Percentiles rank a stretch among this genome's conserved stretches.
Conservation (phyloP, 1,140 invertebrate species). For the Ostrea edulis region DNA sequence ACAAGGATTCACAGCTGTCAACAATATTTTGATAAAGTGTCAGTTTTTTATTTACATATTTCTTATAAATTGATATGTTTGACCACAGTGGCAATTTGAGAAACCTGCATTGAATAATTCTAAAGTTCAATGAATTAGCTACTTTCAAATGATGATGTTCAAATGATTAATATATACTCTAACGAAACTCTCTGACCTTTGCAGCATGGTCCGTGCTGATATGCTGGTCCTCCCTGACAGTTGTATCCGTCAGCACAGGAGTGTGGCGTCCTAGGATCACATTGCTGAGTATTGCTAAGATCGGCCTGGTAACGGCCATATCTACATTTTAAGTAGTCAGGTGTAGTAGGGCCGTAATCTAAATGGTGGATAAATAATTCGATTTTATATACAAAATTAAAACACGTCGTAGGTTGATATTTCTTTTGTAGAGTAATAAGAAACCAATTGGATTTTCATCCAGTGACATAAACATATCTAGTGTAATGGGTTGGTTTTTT, state of each 20-base stretch:
- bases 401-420: background rate
- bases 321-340: background rate
- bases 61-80: no score
- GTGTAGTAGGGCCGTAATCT: background rate
- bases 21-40: background rate
- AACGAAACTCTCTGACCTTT: background rate
- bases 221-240: constrained; percentile 1
- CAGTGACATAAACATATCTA: no score
- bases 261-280: background rate
- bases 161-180: no score
- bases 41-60: no score
- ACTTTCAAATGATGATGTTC: no score
- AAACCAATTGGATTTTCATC: background rate
- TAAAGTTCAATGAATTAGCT: no score
- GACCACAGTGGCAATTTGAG: no score
- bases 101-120: no score
- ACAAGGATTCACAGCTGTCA: background rate
- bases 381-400: background rate
- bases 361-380: background rate
- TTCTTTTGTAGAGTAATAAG: background rate
- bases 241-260: background rate
- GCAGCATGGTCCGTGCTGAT: background rate
- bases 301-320: background rate
- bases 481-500: no score
- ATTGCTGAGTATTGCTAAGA: background rate